Conservation (phyloP, 2,888 invertebrate species). For the Rhagium mordax region DNA sequence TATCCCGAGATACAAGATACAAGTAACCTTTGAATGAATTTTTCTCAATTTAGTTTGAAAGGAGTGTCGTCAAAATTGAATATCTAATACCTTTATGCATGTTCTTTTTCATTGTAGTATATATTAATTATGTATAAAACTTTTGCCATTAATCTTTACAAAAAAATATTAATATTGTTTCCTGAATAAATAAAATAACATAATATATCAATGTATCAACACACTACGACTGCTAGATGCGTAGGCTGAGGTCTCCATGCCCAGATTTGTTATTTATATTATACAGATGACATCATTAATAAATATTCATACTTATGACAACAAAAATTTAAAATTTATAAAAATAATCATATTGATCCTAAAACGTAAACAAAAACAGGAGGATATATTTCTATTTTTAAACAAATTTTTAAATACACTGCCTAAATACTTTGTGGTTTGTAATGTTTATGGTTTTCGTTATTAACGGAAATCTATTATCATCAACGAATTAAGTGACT, state of each 20-base stretch:
- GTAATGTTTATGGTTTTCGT: too few relatives aligned
- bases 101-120: not conserved
- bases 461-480: too few relatives aligned
- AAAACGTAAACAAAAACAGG: not conserved
- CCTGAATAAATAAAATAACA: constrained; percentile 26
- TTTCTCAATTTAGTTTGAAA: constrained; percentile 2
- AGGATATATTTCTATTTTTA: not conserved
- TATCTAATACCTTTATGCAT: not conserved
- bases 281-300: constrained; percentile 34
- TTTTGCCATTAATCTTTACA: constrained; percentile 24
- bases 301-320: constrained; percentile 29
- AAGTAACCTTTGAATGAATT: constrained; percentile 7
- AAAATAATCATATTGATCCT: constrained; percentile 15
- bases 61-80: constrained; percentile 18
- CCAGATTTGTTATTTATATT: constrained; percentile 28
- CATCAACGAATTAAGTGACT: too few relatives aligned
- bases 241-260: constrained; percentile 21
- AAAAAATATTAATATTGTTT: constrained; percentile 29
- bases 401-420: too few relatives aligned
- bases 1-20: not conserved
- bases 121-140: not conserved
- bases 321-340: constrained; percentile 19
- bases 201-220: constrained; percentile 31
- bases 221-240: constrained; percentile 7
- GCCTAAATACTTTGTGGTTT: too few relatives aligned